Base-by-base conservation (phyloP, 2,113 vertebrate species). In the Stigmatopora nigra region DNA sequence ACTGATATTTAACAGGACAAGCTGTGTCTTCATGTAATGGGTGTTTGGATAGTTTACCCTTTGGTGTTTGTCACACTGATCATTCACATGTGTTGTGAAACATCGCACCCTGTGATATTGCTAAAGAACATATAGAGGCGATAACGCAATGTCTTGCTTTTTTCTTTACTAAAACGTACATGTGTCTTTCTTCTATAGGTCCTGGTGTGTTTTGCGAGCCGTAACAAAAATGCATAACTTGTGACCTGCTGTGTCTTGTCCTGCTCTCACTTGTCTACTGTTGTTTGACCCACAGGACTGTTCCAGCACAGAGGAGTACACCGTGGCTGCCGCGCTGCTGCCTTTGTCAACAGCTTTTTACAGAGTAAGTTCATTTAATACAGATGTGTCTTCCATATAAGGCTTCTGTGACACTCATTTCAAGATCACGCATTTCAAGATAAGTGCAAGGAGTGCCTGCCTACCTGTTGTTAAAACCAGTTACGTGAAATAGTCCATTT, bases 281-380 rank as follows among this genome's bases (percentile, higher is more conserved):
- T 2, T 84, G 56, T 92, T 69, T 82, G 82, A 86, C 81, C 55
- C 74, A 13, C 90, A 99, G 97, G 96, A 99, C 88, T 99, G 97
- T 79, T 98, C 97, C 55, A 94, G 91, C 86, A 94, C 94, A 36
- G 96, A 98, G 79, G 97, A 99, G 78, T 98, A 92, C 69, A 93
- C 84, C 3, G 92, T 99, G 72, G 97, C 97, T 73, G 89, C 95
- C 66, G 93, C 94, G 0, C 83, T 99, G 69, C 90, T 99, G 56
- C 96, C 97, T 64, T 88, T 98, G 78, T 94, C 92, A 0, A 96
- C 96, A 65, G 95, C 92, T 67, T 99, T 98, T 88, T 98, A 96
- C 78, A 89, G 96, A 92, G 97, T 99, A 86, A 94, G 95, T 61
- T 61, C 59, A 61, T 46, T 61, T 12, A 45, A 61, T 38, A 45